Conservation (phyloP, 2,113 vertebrate genomes). For the Sturnira hondurensis region DNA sequence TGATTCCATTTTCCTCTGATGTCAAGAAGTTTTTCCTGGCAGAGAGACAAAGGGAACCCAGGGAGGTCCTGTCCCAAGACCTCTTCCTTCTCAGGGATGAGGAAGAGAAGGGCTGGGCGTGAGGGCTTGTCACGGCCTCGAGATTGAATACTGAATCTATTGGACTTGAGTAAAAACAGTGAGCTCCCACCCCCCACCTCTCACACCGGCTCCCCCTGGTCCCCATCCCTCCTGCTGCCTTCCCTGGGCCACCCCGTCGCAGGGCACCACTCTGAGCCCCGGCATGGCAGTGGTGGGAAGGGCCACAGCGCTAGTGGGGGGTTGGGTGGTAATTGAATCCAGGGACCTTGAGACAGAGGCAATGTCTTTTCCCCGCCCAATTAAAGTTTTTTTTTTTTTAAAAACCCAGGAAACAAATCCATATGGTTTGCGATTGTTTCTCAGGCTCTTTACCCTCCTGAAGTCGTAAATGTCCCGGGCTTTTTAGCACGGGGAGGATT, state of each 20-base stretch:
- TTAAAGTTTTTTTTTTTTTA: constrained; percentile 63
- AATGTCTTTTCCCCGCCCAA: constrained; percentile 64
- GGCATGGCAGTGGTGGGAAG: neutral
- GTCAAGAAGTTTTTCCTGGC: constrained; percentile 23
- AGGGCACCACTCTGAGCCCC: neutral
- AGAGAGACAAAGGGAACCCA: neutral
- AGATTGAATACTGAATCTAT: neutral
- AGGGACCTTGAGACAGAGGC: constrained; percentile 55
- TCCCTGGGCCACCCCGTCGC: neutral
- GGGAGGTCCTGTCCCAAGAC: neutral
- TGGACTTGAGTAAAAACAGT: neutral
- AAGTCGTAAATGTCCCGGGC: constrained; percentile 73
- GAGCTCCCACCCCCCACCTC: neutral
- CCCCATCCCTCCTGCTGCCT: neutral
- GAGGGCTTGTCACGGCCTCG: accelerated
- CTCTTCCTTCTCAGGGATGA: neutral
- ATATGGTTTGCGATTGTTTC: constrained; percentile 70
- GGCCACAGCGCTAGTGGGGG: neutral
- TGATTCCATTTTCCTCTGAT: neutral
- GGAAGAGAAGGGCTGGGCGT: neutral
- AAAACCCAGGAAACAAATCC: constrained; percentile 73
- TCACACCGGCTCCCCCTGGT: neutral
- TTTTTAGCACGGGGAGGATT: constrained; percentile 62
- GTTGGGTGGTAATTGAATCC: constrained; percentile 64
- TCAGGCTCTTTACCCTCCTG: constrained; percentile 74